Evolutionary conservation across 2,888 invertebrate genomes (phyloP), one percentile per base, ranked within the genome.

Genomic region (Coleophora flavipennella): DNA sequence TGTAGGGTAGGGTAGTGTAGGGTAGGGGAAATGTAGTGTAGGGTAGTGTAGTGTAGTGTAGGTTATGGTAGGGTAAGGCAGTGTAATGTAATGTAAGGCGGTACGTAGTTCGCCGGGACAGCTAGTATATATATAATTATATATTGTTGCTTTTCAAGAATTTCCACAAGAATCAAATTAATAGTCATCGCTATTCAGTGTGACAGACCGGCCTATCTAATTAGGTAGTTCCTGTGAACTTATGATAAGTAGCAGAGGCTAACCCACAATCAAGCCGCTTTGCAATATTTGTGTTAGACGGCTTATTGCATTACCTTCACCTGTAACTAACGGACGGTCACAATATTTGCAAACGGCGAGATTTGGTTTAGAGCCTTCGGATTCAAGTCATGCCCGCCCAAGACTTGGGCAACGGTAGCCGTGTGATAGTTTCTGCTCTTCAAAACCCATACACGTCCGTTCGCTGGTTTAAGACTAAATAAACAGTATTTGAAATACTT

Each of bases 241-340:
- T 20, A 20, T 20, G 20, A 20, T 20, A 20, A 20, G 20, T 20
- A 20, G 20, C n/a, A n/a, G n/a, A 33, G 53, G 51, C 56, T 55
- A 59, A 38, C 28, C 27, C 25, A 27, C 66, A 62, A 66, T 74
- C 74, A 70, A 75, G 67, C 68, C 69, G 64, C 59, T 20, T 65
- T 66, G 68, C 68, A 78, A 75, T 79, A 76, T 81, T 84, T 81
- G 80, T 73, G 64, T 78, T 74, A 64, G 62, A 50, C 62, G 67
- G 75, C 81, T 74, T 77, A 80, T 81, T 73, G 73, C 71, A 83
- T 84, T 74, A 57, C 61, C 62, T 62, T 62, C 61, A 58, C 53
- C 59, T 57, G 71, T 74, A 72, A 78, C 79, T 69, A 76, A 66
- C 63, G 67, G 63, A 49, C 77, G 79, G 78, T 80, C 78, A 70